These are phyloP conservation scores for Solenodon paradoxus DNA, from an alignment of 2,113 vertebrate species.

Conservation along the genomic window DNA sequence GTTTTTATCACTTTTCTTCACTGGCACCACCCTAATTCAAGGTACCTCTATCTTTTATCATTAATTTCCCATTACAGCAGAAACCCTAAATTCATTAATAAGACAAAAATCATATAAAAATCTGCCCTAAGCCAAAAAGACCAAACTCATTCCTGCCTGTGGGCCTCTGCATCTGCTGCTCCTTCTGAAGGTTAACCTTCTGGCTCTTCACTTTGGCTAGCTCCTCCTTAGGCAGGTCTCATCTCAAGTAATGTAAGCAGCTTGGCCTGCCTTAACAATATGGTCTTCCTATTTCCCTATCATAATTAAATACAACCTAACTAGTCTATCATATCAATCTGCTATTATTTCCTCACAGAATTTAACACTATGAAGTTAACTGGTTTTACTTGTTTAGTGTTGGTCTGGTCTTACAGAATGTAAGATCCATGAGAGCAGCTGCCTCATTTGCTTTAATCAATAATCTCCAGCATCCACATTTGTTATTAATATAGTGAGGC, in stretches of 20 bases:
- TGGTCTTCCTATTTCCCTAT: not conserved
- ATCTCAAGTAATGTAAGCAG: not conserved
- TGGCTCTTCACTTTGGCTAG: not conserved
- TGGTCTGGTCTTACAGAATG: not conserved
- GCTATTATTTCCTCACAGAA: not conserved
- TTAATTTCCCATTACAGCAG: not conserved
- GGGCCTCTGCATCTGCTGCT: no score
- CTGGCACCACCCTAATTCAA: not conserved
- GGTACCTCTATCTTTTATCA: not conserved
- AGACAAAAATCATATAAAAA: not conserved
- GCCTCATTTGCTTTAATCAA: not conserved
- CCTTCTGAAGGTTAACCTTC: not conserved
- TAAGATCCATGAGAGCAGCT: not conserved
- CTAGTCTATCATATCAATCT: not conserved
- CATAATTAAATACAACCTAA: not conserved
- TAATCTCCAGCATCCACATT: not conserved
- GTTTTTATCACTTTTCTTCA: not conserved
- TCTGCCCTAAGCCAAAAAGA: not conserved
- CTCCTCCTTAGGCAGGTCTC: not conserved
- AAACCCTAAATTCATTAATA: not conserved
- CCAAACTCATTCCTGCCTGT: not conserved
- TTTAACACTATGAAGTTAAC: not conserved
- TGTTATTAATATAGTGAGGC: no score
- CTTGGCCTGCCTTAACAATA: not conserved
- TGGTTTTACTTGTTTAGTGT: not conserved